Percentiles rank a stretch among this genome's conserved stretches.
Evolutionary conservation across 2,113 vertebrate genomes (phyloP).

Genomic region (Papio anubis): DNA sequence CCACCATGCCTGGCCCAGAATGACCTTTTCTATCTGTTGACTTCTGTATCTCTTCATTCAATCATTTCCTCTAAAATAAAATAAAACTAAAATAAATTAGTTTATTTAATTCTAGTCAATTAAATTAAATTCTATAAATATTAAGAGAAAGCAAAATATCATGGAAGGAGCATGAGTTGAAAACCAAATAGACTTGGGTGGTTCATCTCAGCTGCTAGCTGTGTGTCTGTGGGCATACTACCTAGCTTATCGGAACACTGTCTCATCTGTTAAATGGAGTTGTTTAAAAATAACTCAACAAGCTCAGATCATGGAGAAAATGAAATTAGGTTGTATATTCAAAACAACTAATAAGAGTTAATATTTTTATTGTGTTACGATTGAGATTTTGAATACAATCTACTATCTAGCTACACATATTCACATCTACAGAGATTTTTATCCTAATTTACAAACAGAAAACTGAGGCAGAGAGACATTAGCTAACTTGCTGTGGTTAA

Average conservation of each 20-base stretch:
- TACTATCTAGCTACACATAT: background rate
- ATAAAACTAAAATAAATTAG: too few relatives aligned
- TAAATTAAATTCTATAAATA: background rate
- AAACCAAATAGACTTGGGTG: background rate
- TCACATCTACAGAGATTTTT: background rate
- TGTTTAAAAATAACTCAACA: background rate
- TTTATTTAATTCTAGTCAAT: background rate
- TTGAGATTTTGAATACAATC: background rate
- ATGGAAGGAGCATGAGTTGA: background rate
- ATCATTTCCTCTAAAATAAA: too few relatives aligned
- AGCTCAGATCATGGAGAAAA: background rate
- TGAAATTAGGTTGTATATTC: background rate
- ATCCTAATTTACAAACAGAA: background rate
- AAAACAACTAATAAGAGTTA: background rate
- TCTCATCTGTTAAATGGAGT: background rate
- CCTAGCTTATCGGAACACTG: background rate
- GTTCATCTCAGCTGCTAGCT: background rate
- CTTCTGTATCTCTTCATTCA: background rate
- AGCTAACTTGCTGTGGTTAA: background rate
- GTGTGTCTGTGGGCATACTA: background rate
- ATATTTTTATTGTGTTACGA: background rate
- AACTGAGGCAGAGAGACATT: background rate
- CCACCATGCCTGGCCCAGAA: too few relatives aligned
- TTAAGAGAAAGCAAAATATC: background rate
- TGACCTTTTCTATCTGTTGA: rapidly evolving